These are phyloP conservation scores for Xylocopa sonorina DNA, from an alignment of 1,140 invertebrate species.

Conservation along the genomic window DNA sequence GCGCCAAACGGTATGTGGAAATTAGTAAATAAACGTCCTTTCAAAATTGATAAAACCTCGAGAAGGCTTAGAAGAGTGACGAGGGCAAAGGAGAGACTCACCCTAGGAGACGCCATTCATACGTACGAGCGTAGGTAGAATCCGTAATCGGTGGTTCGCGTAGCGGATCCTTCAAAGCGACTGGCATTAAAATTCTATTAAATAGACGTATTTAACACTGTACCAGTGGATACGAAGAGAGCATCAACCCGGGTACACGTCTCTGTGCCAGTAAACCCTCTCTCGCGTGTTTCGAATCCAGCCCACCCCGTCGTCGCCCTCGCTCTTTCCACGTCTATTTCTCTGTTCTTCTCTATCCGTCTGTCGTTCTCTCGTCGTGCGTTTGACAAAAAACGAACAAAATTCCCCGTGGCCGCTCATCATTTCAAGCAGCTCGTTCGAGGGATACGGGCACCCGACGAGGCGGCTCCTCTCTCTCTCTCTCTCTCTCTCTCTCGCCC, in stretches of 20 bases:
- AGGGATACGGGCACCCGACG: slow-evolving; percentile 13
- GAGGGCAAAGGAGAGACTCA: background rate
- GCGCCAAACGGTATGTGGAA: background rate
- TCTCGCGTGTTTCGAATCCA: no score
- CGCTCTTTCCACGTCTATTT: background rate
- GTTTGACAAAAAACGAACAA: slow-evolving; percentile 45
- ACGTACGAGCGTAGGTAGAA: background rate
- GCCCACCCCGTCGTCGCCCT: background rate
- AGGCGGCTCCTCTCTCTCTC: slow-evolving; percentile 33
- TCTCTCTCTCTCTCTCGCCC: no score
- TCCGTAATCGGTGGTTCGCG: slow-evolving; percentile 14
- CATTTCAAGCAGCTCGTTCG: slow-evolving; percentile 34
- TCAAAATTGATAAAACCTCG: slow-evolving; percentile 37
- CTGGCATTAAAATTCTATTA: slow-evolving; percentile 66
- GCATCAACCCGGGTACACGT: background rate
- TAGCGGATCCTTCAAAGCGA: slow-evolving; percentile 46
- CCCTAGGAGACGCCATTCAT: background rate
- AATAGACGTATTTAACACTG: slow-evolving; percentile 62
- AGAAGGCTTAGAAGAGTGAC: background rate
- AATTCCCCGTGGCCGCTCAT: slow-evolving; percentile 43
- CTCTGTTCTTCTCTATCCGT: background rate
- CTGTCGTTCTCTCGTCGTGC: background rate
- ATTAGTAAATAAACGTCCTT: slow-evolving; percentile 58
- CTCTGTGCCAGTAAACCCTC: background rate
- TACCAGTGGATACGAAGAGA: slow-evolving; percentile 29